Evolutionary conservation across 2,888 invertebrate genomes (phyloP).

Genomic region (Tetheella fluctuosa): DNA sequence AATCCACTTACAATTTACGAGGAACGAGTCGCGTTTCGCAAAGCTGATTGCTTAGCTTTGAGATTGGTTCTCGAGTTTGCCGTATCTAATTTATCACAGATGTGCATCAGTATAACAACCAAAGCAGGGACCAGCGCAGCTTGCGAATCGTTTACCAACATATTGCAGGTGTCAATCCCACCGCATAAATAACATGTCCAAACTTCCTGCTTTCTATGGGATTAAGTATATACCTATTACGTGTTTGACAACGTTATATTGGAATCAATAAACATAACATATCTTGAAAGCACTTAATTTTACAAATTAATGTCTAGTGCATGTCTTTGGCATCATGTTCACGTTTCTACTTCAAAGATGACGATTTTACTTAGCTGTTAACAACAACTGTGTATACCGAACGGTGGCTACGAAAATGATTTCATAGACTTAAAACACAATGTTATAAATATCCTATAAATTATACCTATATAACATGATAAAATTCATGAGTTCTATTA

Average conservation of each 20-base stretch:
- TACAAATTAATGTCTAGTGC: conserved; percentile 10
- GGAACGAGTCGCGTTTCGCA: conserved; percentile 69
- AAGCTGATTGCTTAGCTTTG: conserved; percentile 69
- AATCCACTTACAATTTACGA: conserved; percentile 64
- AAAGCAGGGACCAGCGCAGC: conserved; percentile 27
- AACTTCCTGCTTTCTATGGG: conserved; percentile 47
- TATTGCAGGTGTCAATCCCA: conserved; percentile 60
- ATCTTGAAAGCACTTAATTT: conserved; percentile 4
- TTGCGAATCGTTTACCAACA: conserved; percentile 30
- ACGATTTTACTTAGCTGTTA: neutral
- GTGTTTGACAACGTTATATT: neutral
- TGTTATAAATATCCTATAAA: neutral
- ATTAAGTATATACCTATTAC: conserved; percentile 27
- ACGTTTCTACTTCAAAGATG: conserved; percentile 3
- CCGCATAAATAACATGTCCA: conserved; percentile 54
- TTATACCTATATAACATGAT: neutral
- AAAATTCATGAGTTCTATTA: neutral
- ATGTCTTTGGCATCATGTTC: conserved; percentile 1
- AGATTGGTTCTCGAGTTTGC: conserved; percentile 68
- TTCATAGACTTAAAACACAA: neutral
- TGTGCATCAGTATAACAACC: conserved; percentile 56
- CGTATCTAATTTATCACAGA: conserved; percentile 76
- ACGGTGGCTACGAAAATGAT: neutral
- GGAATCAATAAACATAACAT: neutral
- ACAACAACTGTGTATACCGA: neutral